Evolutionary conservation across 1,140 invertebrate species (phyloP).

Genomic region (Microplitis mediator): DNA sequence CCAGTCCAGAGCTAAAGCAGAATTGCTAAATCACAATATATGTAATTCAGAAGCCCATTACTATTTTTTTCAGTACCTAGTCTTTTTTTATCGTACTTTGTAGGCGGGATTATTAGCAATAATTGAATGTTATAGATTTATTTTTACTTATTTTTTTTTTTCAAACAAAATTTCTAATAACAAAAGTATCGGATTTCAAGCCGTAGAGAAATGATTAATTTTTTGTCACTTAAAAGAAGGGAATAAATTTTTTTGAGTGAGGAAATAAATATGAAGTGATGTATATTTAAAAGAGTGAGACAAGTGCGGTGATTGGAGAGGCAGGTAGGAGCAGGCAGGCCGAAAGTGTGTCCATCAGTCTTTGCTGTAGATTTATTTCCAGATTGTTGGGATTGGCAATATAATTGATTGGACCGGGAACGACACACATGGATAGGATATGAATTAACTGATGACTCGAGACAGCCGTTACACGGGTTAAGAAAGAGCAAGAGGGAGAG

Average conservation of each 20-base stretch:
- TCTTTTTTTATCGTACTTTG: constrained; percentile 1
- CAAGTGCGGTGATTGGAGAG: too few species aligned
- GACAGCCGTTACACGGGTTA: background rate
- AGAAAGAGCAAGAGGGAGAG: background rate
- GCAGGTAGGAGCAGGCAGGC: too few species aligned
- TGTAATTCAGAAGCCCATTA: constrained; percentile 15
- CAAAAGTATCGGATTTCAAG: too few species aligned
- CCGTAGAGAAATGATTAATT: too few species aligned
- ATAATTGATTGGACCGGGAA: constrained; percentile 5
- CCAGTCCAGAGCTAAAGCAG: too few species aligned
- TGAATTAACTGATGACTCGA: constrained; percentile 8
- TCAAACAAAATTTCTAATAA: background rate
- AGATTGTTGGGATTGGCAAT: background rate
- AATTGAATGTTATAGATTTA: constrained; percentile 14
- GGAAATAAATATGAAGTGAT: background rate
- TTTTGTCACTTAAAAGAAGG: too few species aligned
- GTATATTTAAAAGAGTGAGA: background rate
- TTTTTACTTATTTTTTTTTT: too few species aligned
- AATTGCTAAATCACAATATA: background rate
- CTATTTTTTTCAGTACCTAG: background rate
- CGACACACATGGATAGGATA: constrained; percentile 10
- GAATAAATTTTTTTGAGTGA: too few species aligned
- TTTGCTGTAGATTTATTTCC: constrained; percentile 1
- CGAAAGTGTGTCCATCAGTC: background rate
- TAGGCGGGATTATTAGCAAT: background rate